Evolutionary conservation across 2,113 vertebrate genomes (phyloP).

Genomic region (Hypomesus transpacificus): DNA sequence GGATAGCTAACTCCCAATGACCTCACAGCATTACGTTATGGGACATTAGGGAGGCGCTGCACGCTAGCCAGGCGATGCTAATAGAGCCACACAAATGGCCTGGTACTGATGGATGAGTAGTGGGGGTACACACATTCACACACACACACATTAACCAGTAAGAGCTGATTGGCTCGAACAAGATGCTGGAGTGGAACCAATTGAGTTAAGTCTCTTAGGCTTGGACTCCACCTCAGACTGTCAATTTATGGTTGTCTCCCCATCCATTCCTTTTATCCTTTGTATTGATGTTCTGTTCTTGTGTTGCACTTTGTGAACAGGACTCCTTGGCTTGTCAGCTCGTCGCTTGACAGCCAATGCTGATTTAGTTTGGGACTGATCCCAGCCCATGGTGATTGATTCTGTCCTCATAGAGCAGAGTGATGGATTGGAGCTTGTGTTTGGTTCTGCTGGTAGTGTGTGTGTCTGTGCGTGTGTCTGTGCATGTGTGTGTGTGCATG

Average conservation of each 20-base stretch:
- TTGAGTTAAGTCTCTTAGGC: too few relatives aligned
- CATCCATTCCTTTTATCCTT: slow-evolving; percentile 31
- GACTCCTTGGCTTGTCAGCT: slow-evolving; percentile 23
- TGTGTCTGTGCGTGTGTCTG: slow-evolving; percentile 12
- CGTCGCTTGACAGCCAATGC: slow-evolving; percentile 50
- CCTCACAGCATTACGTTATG: slow-evolving; percentile 58
- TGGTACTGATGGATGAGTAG: slow-evolving; percentile 50
- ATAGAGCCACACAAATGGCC: slow-evolving; percentile 51
- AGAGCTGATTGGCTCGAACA: too few relatives aligned
- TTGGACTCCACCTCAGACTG: not conserved
- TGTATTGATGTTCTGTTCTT: slow-evolving; percentile 34
- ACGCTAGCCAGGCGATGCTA: slow-evolving; percentile 28
- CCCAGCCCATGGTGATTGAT: slow-evolving; percentile 56
- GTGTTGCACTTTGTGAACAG: slow-evolving; percentile 32
- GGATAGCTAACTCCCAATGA: slow-evolving; percentile 54
- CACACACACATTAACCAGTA: too few relatives aligned
- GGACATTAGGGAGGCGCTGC: slow-evolving; percentile 35
- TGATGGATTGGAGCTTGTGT: slow-evolving; percentile 54
- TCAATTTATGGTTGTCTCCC: slow-evolving; percentile 20
- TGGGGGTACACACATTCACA: not conserved
- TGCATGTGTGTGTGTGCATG: slow-evolving; percentile 9
- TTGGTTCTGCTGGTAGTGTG: not conserved
- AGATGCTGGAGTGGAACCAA: too few relatives aligned
- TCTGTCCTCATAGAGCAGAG: slow-evolving; percentile 60
- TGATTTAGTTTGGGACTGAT: slow-evolving; percentile 51